Conservation (phyloP, 2,113 vertebrate genomes). For the Lasiurus cinereus region DNA sequence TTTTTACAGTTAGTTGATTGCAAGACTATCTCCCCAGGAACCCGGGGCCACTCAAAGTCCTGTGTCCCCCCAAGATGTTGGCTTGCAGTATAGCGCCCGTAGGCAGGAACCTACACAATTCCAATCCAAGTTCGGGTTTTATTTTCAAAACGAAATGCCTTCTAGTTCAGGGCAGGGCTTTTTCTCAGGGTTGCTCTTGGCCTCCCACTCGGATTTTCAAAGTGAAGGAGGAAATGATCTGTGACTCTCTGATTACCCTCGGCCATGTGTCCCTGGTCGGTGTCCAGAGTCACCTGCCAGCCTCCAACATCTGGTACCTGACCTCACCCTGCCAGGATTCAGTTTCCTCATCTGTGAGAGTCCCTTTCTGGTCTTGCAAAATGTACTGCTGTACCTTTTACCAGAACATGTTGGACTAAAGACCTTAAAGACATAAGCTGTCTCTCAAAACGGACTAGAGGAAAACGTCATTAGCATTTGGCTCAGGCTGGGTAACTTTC, state of each 20-base stretch:
- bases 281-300: constrained; percentile 36
- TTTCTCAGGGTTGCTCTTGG: not conserved
- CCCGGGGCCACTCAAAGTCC: fast-evolving
- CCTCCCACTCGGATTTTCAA: not conserved
- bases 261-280: not conserved
- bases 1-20: not conserved
- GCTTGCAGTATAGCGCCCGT: not conserved
- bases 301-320: constrained; percentile 59
- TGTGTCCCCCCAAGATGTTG: not conserved
- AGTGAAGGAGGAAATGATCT: not conserved
- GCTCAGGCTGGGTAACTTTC: not conserved
- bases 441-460: not conserved
- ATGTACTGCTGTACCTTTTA: constrained; percentile 58
- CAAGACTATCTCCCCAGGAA: not conserved
- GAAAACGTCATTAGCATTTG: not conserved
- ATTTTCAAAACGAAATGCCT: not conserved
- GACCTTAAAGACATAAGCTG: constrained; percentile 48
- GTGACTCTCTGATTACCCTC: not conserved
- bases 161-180: not conserved
- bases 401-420: constrained; percentile 60
- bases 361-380: constrained; percentile 73
- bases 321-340: constrained; percentile 20
- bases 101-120: not conserved
- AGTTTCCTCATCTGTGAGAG: constrained; percentile 42
- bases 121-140: not conserved